Percentiles rank a stretch among this genome's conserved stretches.
These are phyloP conservation scores for Andrena minutula DNA, from an alignment of 2,888 invertebrate species.

Conservation along the genomic window DNA sequence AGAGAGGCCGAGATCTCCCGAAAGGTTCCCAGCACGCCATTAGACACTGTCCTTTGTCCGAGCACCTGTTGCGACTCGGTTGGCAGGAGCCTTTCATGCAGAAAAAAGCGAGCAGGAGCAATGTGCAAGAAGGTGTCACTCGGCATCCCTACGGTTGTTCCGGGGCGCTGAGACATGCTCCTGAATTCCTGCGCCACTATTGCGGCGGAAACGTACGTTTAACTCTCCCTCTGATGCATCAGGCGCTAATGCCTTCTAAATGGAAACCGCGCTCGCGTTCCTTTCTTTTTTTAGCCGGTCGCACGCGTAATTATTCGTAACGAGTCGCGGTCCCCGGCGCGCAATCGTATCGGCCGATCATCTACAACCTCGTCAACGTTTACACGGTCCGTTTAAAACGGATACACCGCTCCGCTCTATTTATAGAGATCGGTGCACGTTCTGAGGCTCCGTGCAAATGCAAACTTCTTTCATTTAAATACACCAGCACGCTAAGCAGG, in stretches of 20 bases:
- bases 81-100: slow-evolving; percentile 12
- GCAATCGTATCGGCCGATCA: slow-evolving; percentile 23
- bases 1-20: slow-evolving; percentile 33
- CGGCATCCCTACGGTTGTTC: background rate
- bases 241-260: background rate
- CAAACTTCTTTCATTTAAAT: slow-evolving; percentile 47
- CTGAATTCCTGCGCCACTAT: slow-evolving; percentile 8
- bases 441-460: slow-evolving; percentile 2
- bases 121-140: slow-evolving; percentile 28
- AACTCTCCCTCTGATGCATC: background rate
- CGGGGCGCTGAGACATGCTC: background rate
- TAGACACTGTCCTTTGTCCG: slow-evolving; percentile 67
- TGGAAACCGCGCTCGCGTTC: slow-evolving; percentile 1
- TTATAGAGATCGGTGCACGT: slow-evolving; percentile 35
- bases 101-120: slow-evolving; percentile 36
- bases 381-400: slow-evolving; percentile 24
- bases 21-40: slow-evolving; percentile 43
- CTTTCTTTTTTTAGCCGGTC: background rate
- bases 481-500: slow-evolving; percentile 35
- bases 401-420: slow-evolving; percentile 21
- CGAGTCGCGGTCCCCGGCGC: background rate
- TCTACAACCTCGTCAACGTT: slow-evolving; percentile 35
- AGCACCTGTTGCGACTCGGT: slow-evolving; percentile 68
- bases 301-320: slow-evolving; percentile 34
- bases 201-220: background rate